These are phyloP conservation scores for Planiliza haematocheilus DNA, from an alignment of 2,113 vertebrate genomes.

Conservation along the genomic window DNA sequence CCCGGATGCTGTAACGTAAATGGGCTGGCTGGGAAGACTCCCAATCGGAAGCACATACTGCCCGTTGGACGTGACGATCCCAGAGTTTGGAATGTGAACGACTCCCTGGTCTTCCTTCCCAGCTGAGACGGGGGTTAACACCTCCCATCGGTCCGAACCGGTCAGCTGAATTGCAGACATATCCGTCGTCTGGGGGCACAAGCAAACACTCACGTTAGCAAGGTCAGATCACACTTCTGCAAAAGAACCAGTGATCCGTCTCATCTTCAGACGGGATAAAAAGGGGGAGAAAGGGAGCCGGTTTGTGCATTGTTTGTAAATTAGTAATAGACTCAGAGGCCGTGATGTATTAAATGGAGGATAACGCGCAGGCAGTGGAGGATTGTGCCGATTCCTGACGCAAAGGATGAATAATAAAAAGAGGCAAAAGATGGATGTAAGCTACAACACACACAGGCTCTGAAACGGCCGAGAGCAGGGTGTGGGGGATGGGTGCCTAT, in stretches of 20 bases:
- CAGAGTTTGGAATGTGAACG: slow-evolving; percentile 93
- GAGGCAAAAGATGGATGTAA: slow-evolving; percentile 22
- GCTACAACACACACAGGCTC: slow-evolving; percentile 46
- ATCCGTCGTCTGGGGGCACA: slow-evolving; percentile 88
- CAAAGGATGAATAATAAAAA: slow-evolving; percentile 23
- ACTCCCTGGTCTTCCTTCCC: slow-evolving; percentile 96
- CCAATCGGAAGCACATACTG: slow-evolving; percentile 98
- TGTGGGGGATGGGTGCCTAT: slow-evolving; percentile 77
- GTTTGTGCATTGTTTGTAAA: slow-evolving; percentile 6
- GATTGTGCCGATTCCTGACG: slow-evolving; percentile 14
- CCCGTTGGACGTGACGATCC: slow-evolving; percentile 94
- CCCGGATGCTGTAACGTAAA: slow-evolving; percentile 95
- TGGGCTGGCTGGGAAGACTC: slow-evolving; percentile 95
- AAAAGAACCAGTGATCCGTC: background rate
- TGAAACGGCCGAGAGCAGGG: slow-evolving; percentile 43
- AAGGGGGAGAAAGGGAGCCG: background rate
- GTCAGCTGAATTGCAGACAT: slow-evolving; percentile 95
- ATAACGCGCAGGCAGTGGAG: background rate
- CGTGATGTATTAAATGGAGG: background rate
- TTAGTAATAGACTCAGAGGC: background rate
- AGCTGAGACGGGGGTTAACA: slow-evolving; percentile 90
- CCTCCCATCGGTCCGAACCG: slow-evolving; percentile 96
- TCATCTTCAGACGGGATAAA: slow-evolving; percentile 5
- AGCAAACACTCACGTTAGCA: slow-evolving; percentile 34
- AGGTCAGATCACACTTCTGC: slow-evolving; percentile 12